A percentile compares a stretch with the other conserved stretches of the same genome.
Evolutionary conservation across 2,797 vertebrate genomes (phyloP).

Genomic region (Intellagama lesueurii): DNA sequence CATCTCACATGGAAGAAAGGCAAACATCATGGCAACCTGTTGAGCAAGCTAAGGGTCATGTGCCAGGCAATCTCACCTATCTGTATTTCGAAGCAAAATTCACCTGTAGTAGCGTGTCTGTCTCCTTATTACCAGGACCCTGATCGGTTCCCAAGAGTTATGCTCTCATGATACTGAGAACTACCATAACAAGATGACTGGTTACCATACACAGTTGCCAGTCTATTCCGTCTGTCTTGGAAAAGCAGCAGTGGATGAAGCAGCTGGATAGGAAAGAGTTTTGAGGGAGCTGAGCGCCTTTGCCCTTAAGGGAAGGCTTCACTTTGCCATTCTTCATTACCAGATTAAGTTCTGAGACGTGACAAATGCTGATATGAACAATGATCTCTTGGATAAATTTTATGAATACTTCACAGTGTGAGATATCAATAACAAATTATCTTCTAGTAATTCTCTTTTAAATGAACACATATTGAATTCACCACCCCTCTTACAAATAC

Average conservation of each 20-base stretch:
- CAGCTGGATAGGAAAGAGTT: too few species aligned
- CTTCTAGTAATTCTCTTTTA: background rate
- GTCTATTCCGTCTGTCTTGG: too few species aligned
- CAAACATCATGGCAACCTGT: background rate
- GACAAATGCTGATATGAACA: background rate
- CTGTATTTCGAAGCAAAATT: background rate
- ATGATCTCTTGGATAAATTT: background rate
- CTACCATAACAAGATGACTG: too few species aligned
- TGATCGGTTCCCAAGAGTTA: too few species aligned
- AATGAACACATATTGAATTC: constrained; percentile 44
- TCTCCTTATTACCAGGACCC: too few species aligned
- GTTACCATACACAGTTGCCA: too few species aligned
- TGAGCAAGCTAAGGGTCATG: background rate
- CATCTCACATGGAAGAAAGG: background rate
- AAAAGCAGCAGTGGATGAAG: too few species aligned
- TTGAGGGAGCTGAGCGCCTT: too few species aligned
- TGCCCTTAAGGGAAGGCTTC: too few species aligned
- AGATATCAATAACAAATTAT: background rate
- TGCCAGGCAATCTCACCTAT: background rate
- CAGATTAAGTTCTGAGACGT: background rate
- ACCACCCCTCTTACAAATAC: background rate
- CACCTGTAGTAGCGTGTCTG: too few species aligned
- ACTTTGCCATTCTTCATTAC: background rate
- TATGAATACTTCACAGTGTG: background rate
- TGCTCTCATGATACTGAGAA: too few species aligned